Percentiles rank a stretch among this genome's conserved stretches.
These are phyloP conservation scores for Formica aserva DNA, from an alignment of 2,888 invertebrate species.

Conservation along the genomic window DNA sequence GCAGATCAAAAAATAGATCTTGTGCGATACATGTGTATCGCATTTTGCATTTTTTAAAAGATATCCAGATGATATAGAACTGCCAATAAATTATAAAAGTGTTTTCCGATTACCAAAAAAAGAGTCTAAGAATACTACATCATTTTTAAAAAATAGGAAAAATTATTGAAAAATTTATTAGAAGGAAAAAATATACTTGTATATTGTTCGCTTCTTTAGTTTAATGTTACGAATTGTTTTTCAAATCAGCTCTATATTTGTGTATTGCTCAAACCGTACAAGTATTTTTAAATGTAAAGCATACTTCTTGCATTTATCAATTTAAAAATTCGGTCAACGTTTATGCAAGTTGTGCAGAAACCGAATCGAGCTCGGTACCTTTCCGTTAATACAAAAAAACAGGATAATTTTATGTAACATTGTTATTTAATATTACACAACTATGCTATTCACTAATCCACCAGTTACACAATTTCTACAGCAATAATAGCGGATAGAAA, in stretches of 20 bases:
- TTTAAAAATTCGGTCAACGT: constrained; percentile 15
- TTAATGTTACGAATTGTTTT: background rate
- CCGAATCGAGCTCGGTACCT: constrained; percentile 44
- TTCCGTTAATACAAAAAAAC: constrained; percentile 48
- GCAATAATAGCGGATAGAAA: background rate
- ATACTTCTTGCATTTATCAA: constrained; percentile 1
- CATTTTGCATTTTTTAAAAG: background rate
- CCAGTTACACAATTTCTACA: constrained; percentile 26
- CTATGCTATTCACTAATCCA: constrained; percentile 10
- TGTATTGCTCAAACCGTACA: background rate
- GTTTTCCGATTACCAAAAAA: background rate
- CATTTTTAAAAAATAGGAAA: background rate
- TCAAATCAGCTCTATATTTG: background rate
- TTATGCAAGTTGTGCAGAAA: constrained; percentile 52
- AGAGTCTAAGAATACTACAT: background rate
- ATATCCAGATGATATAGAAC: background rate
- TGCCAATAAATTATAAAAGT: background rate
- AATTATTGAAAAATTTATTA: background rate
- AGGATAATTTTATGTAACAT: constrained; percentile 61
- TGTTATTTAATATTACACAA: constrained; percentile 49
- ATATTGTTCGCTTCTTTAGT: background rate
- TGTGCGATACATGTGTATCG: background rate
- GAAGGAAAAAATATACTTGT: background rate
- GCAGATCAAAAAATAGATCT: background rate
- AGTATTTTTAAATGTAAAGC: background rate